Percentiles rank a stretch among this genome's conserved stretches.
These are phyloP conservation scores for Sesamia inferens DNA, from an alignment of 2,888 invertebrate species.

Conservation along the genomic window DNA sequence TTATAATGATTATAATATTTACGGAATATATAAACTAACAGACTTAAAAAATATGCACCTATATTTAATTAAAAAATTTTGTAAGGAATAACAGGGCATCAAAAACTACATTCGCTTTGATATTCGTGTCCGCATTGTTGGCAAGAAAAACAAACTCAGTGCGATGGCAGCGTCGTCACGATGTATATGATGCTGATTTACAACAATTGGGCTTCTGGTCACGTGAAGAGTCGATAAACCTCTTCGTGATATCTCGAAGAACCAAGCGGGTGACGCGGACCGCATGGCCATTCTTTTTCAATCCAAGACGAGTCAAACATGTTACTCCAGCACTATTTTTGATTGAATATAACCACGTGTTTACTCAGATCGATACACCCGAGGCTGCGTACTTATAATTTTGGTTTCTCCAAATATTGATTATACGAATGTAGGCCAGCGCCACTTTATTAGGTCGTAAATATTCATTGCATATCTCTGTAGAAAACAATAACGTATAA, in stretches of 20 bases:
- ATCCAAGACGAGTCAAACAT: neutral
- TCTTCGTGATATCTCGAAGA: neutral
- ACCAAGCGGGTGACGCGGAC: neutral
- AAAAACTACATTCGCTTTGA: neutral
- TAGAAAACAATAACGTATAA: conserved; percentile 68
- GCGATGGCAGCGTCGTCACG: neutral
- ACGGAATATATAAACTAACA: neutral
- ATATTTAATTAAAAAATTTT: neutral
- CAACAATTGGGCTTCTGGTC: neutral
- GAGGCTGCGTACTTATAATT: conserved; percentile 68
- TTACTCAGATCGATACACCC: conserved; percentile 68
- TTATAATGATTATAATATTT: too few relatives aligned
- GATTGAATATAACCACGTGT: conserved; percentile 7
- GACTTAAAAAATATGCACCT: neutral
- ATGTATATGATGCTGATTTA: neutral
- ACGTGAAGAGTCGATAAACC: neutral
- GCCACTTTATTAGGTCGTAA: conserved; percentile 78
- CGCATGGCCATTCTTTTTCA: neutral
- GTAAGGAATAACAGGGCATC: neutral
- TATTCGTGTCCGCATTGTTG: neutral
- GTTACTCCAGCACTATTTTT: neutral
- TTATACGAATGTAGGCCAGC: conserved; percentile 82
- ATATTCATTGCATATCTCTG: conserved; percentile 72
- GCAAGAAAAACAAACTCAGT: neutral
- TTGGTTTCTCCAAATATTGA: conserved; percentile 78